Base-by-base conservation (phyloP, 2,888 invertebrate genomes). In the Amiota communis region DNA sequence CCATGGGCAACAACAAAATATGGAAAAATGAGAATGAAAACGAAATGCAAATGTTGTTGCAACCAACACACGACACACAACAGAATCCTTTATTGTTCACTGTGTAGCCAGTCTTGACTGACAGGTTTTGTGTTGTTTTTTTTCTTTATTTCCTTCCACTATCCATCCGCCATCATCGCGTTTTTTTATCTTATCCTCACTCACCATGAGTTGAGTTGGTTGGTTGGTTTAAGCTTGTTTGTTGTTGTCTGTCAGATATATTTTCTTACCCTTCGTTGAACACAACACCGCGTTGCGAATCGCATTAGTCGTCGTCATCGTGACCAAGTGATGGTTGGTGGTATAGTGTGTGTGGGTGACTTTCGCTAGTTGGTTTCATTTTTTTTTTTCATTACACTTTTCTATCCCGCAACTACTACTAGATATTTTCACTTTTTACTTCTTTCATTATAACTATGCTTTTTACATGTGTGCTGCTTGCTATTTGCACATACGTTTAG, bases 1-100 rank as follows among this genome's bases (percentile, higher is more conserved):
- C 9, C 23, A 36, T 63, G 63, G 46, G 46, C n/a, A 63, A 63
- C 46, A 15, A 59, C 15, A 36, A 36, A 36, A 23, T 1, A 23
- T 23, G 23, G 23, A 36, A 36, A 36, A 36, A 6, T 36, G 36
- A 6, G 36, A 36, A 36, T 36, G 36, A 36, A 36, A 36, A 36
- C 36, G 36, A 36, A 36, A 36, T 36, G 36, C 36, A 36, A 36
- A 36, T 36, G 57, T 57, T 11, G 10, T 57, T 15, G 61, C 61
- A 61, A 23, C 57, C 15, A 57, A 15, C 15, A 57, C 13, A 36
- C 36, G 57, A 4, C 57, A 65, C 17, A 48, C 17, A 67, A 51
- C 67, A 67, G 67, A 67, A 67, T 67, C 67, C 67, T 67, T 67
- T 23, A 15, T 64, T 64, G 64, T 61, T 23, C 36, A 36, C 36